Evolutionary conservation across 2,113 vertebrate species (phyloP).

Genomic region (Falco punctatus): DNA sequence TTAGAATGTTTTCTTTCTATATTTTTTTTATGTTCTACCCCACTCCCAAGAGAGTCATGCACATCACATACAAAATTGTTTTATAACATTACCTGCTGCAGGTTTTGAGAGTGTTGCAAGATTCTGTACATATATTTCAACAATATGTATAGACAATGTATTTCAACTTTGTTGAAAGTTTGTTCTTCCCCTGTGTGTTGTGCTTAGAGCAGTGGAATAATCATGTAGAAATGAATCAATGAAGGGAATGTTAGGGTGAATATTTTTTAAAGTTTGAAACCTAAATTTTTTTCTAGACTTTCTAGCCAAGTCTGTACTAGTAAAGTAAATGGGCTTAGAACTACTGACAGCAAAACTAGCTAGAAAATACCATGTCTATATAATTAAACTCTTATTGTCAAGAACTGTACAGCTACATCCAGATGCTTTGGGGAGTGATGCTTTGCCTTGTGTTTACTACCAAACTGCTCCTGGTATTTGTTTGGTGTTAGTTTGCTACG

Average conservation of each 20-base stretch:
- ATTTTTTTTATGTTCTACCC: background rate
- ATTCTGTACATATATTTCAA: background rate
- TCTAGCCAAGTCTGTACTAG: background rate
- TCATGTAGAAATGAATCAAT: background rate
- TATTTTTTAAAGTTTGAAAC: background rate
- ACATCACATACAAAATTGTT: background rate
- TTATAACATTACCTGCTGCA: background rate
- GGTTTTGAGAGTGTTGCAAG: background rate
- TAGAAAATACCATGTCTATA: fast-evolving
- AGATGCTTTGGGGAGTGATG: background rate
- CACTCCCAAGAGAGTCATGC: background rate
- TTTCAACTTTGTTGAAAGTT: background rate
- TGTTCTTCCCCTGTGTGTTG: background rate
- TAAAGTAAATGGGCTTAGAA: background rate
- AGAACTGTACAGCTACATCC: background rate
- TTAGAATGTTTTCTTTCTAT: background rate
- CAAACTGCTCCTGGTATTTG: background rate
- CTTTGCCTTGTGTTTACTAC: background rate
- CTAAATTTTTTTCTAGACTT: background rate
- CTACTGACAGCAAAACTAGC: background rate
- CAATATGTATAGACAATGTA: background rate
- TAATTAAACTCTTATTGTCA: background rate
- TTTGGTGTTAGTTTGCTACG: background rate
- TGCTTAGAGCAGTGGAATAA: background rate
- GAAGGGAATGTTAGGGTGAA: background rate